Evolutionary conservation across 2,113 vertebrate genomes (phyloP).

Genomic region (Platycercus adscitus): DNA sequence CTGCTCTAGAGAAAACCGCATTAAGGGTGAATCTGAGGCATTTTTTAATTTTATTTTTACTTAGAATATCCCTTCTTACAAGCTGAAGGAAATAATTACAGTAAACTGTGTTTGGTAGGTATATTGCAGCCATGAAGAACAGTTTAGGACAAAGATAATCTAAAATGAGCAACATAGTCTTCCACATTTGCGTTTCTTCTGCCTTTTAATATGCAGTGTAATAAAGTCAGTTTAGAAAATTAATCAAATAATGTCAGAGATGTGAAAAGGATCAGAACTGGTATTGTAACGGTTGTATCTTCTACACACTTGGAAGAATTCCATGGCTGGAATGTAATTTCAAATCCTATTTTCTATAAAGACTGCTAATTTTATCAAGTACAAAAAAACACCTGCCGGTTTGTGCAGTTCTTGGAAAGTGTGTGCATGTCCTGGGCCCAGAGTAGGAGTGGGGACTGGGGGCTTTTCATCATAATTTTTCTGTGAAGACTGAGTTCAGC

Average conservation of each 20-base stretch:
- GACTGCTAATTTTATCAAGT: conserved; percentile 32
- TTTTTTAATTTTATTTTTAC: background rate
- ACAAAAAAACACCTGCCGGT: background rate
- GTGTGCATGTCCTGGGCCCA: background rate
- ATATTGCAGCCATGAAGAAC: background rate
- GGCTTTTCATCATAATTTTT: background rate
- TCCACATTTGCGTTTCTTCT: background rate
- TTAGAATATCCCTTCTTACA: background rate
- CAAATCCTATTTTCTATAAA: conserved; percentile 31
- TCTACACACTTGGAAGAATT: background rate
- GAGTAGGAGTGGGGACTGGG: background rate
- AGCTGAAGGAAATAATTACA: background rate
- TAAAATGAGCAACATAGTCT: background rate
- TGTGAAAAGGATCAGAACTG: background rate
- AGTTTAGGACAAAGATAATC: background rate
- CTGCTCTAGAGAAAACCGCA: background rate
- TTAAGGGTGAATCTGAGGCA: background rate
- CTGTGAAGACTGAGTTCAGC: conserved; percentile 34
- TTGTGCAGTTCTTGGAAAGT: background rate
- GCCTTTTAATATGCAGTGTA: background rate
- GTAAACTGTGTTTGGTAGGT: background rate
- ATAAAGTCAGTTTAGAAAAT: conserved; percentile 2
- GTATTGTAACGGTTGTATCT: background rate
- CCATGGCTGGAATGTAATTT: background rate
- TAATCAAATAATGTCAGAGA: background rate